phyloP scores from a whole-genome alignment of 2,113 vertebrate species.

The Scortum barcoo region DNA sequence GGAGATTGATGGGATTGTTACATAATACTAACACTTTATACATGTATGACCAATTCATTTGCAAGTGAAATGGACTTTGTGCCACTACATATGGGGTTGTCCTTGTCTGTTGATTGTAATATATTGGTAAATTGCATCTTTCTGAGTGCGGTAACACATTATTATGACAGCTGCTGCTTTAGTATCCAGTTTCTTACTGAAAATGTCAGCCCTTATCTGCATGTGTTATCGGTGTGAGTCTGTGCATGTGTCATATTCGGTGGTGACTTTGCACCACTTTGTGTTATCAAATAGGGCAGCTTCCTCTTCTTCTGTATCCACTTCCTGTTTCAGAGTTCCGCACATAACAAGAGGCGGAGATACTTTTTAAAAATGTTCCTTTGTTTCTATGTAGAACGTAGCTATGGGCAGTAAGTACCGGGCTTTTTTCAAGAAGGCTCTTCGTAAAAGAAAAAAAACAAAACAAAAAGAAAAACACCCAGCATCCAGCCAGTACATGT shows the following conservation, averaged over 20 bases:
- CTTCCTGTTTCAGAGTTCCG: constrained; percentile 83
- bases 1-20: background rate
- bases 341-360: constrained; percentile 47
- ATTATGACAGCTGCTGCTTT: background rate
- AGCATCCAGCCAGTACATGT: background rate
- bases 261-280: constrained; percentile 54
- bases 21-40: background rate
- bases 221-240: background rate
- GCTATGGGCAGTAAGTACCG: background rate
- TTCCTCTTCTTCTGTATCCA: constrained; percentile 82
- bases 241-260: constrained; percentile 35
- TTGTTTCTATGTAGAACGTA: background rate
- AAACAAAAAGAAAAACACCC: no score
- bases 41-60: background rate
- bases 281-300: constrained; percentile 81
- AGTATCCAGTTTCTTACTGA: background rate
- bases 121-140: background rate
- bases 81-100: background rate
- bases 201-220: constrained; percentile 8
- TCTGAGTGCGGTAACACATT: background rate
- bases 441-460: no score
- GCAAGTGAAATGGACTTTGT: background rate
- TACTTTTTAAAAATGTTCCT: constrained; percentile 13
- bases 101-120: background rate
- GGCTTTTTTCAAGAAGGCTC: background rate